Evolutionary conservation across 1,140 invertebrate species (phyloP).

Genomic region (Papilio machaon): DNA sequence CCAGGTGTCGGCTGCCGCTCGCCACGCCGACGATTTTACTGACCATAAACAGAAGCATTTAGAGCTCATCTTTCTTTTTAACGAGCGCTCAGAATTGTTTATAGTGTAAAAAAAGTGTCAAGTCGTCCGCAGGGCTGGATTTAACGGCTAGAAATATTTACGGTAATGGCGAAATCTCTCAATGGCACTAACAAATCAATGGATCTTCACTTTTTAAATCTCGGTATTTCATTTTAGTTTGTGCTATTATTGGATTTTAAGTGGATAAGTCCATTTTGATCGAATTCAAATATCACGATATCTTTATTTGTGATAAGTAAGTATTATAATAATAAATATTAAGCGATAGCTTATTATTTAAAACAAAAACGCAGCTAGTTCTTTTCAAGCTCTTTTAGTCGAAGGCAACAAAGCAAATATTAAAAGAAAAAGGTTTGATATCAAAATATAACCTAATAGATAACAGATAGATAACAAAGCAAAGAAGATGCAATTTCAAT

Average conservation of each 20-base stretch:
- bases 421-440: background rate
- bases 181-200: slow-evolving; percentile 32
- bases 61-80: slow-evolving; percentile 80
- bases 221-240: background rate
- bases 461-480: background rate
- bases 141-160: slow-evolving; percentile 71
- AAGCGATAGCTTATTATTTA: background rate
- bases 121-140: slow-evolving; percentile 54
- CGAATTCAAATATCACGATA: background rate
- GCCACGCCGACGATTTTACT: slow-evolving; percentile 69
- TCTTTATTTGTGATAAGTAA: too few species aligned
- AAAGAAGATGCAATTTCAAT: background rate
- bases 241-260: background rate
- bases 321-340: too few species aligned
- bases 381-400: background rate
- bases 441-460: background rate
- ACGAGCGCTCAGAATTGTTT: slow-evolving; percentile 73
- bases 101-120: slow-evolving; percentile 75
- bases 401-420: background rate
- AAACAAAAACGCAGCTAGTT: background rate
- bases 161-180: slow-evolving; percentile 50
- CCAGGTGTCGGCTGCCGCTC: slow-evolving; percentile 67
- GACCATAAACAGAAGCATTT: slow-evolving; percentile 74
- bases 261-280: background rate
- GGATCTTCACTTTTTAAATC: background rate